phyloP scores from a whole-genome alignment of 2,888 invertebrate genomes.

The Halocaridina rubra region DNA sequence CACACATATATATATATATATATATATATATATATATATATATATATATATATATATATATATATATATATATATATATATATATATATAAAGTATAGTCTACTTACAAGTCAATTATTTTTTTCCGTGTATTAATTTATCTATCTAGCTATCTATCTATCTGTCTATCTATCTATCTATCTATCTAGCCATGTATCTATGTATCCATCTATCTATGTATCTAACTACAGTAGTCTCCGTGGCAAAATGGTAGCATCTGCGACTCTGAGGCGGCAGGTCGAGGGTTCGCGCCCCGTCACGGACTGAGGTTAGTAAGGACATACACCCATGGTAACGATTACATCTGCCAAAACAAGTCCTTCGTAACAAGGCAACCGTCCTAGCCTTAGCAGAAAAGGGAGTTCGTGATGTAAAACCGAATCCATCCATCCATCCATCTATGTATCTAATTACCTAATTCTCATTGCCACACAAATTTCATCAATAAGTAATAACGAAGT shows the following conservation, averaged over 20 bases:
- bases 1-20: not conserved
- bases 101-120: not conserved
- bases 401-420: too few species aligned
- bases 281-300: too few species aligned
- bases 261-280: too few species aligned
- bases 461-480: too few species aligned
- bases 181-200: not conserved
- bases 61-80: not conserved
- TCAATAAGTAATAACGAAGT: too few species aligned
- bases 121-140: not conserved
- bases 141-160: constrained; percentile 14
- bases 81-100: not conserved
- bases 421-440: too few species aligned
- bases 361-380: too few species aligned
- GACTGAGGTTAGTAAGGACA: too few species aligned
- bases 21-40: not conserved
- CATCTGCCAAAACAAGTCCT: too few species aligned
- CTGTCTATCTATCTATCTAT: not conserved
- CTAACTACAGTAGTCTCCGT: not conserved
- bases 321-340: too few species aligned
- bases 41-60: not conserved
- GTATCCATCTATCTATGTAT: not conserved
- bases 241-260: too few species aligned
- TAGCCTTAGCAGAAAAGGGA: too few species aligned
- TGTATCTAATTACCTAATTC: not conserved